Evolutionary conservation across 1,140 invertebrate species (phyloP).

Genomic region (Bathynomus jamesi): DNA sequence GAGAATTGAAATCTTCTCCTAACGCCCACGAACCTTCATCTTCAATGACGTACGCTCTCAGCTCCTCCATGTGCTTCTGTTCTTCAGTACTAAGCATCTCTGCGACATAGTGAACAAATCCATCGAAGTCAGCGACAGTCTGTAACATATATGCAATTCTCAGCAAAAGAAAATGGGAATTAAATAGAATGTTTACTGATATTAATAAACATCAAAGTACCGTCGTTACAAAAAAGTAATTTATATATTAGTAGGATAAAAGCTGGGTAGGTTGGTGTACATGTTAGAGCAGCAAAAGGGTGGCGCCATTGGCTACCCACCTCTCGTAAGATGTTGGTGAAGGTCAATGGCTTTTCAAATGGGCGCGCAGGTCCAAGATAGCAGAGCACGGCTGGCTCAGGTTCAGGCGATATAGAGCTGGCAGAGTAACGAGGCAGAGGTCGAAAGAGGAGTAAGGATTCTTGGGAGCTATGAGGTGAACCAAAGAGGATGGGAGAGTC

Average conservation of each 20-base stretch:
- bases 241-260: too few species aligned
- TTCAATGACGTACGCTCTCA: conserved; percentile 75
- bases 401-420: conserved; percentile 18
- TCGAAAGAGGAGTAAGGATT: conserved; percentile 21
- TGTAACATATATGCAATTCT: conserved; percentile 39
- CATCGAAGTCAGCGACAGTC: conserved; percentile 57
- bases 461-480: conserved; percentile 10
- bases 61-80: conserved; percentile 61
- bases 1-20: conserved; percentile 73
- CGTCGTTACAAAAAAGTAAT: too few species aligned
- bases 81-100: conserved; percentile 61
- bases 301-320: neutral
- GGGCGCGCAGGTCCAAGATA: conserved; percentile 28
- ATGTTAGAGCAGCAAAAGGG: neutral
- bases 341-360: conserved; percentile 20
- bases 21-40: conserved; percentile 85
- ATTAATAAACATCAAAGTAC: too few species aligned
- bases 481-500: conserved; percentile 17
- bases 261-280: too few species aligned
- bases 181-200: too few species aligned
- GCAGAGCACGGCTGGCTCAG: conserved; percentile 24
- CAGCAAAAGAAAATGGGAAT: neutral
- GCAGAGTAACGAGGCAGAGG: conserved; percentile 26
- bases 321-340: conserved; percentile 7
- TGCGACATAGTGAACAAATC: conserved; percentile 53